Conservation (phyloP, 2,888 invertebrate species). For the Drosophila paracracens region DNA sequence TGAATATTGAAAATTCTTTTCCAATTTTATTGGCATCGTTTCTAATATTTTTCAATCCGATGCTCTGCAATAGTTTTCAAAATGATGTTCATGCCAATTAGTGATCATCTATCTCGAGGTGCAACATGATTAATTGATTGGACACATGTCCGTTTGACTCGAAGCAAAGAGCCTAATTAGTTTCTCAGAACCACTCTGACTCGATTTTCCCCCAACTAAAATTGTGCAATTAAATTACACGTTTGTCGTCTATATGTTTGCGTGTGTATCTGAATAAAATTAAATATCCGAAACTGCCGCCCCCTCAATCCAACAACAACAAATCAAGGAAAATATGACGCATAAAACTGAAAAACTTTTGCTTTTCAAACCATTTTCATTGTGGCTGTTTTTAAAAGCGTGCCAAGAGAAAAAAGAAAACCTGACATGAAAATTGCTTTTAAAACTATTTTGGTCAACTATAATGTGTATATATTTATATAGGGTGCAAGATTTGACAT, state of each 20-base stretch:
- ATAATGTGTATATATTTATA: conserved; percentile 16
- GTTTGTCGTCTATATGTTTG: conserved; percentile 1
- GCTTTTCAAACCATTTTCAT: conserved; percentile 18
- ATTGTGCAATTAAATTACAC: conserved; percentile 48
- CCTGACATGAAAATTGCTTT: conserved; percentile 15
- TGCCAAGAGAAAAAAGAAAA: conserved; percentile 39
- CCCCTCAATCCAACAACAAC: conserved; percentile 11
- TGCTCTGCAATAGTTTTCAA: background rate
- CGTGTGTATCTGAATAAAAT: background rate
- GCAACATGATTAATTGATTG: conserved; percentile 49
- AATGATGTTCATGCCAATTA: conserved; percentile 27
- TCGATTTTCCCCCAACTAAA: conserved; percentile 14
- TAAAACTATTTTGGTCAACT: conserved; percentile 28
- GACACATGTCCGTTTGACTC: conserved; percentile 45
- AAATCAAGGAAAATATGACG: conserved; percentile 26
- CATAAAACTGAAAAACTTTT: conserved; percentile 44
- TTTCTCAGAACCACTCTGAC: conserved; percentile 15
- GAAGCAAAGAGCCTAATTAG: conserved; percentile 52
- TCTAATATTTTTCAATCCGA: background rate
- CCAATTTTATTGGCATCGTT: conserved; percentile 4
- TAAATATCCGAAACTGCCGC: conserved; percentile 7
- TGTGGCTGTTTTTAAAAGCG: conserved; percentile 33
- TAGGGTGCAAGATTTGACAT: conserved; percentile 31
- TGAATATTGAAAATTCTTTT: background rate
- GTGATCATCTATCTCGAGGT: conserved; percentile 1